phyloP scores from a whole-genome alignment of 2,797 vertebrate genomes.

The Neomorphus geoffroyi region DNA sequence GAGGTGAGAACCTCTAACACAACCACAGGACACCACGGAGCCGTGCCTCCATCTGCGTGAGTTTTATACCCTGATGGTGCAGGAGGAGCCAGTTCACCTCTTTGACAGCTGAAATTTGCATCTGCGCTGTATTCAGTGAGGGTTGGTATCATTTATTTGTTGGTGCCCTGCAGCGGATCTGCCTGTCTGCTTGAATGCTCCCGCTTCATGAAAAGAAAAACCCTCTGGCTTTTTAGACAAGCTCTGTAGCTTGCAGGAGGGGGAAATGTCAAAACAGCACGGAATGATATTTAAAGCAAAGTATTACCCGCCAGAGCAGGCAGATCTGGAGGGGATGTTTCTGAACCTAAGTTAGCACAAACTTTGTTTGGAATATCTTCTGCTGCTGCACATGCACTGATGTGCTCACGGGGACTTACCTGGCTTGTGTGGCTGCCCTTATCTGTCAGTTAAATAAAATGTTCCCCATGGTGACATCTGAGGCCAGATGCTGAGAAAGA shows the following conservation, averaged over 20 bases:
- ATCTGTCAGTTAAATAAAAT: background rate
- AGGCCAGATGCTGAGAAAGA: background rate
- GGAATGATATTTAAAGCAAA: background rate
- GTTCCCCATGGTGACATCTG: background rate
- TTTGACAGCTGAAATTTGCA: background rate
- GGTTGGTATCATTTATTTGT: background rate
- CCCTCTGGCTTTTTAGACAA: background rate
- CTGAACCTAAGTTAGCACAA: background rate
- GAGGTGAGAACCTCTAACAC: background rate
- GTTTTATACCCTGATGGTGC: background rate
- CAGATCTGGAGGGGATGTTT: background rate
- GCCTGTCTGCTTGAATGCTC: background rate
- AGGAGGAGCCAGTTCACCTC: background rate
- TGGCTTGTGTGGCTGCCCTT: background rate
- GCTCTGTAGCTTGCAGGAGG: background rate
- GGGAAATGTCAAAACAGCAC: background rate
- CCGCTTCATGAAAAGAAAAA: background rate
- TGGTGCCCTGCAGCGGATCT: background rate
- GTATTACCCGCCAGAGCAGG: background rate
- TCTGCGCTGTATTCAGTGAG: background rate
- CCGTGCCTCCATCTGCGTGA: background rate
- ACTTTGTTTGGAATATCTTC: background rate
- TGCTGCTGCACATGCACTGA: accelerated
- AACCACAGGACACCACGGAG: background rate
- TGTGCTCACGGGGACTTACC: background rate